These are phyloP conservation scores for Bucorvus abyssinicus DNA, from an alignment of 2,797 vertebrate genomes.

Conservation along the genomic window DNA sequence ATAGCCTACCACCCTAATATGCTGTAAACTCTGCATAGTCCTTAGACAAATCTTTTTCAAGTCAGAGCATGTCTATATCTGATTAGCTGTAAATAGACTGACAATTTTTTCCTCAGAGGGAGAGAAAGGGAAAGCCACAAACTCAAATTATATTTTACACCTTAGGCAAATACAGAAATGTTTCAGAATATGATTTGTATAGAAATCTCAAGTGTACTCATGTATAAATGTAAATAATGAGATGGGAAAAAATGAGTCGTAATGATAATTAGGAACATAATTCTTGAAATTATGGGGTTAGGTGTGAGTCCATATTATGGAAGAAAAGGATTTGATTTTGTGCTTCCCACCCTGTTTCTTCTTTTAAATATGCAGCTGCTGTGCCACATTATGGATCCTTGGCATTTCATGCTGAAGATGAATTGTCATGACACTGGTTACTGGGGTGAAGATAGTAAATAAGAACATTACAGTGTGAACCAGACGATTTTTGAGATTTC, in stretches of 20 bases:
- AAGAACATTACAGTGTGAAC: neutral
- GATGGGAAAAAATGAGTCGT: neutral
- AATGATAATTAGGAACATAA: neutral
- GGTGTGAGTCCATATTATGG: neutral
- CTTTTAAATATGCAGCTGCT: neutral
- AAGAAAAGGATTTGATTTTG: neutral
- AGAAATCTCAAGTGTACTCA: neutral
- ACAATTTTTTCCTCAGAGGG: neutral
- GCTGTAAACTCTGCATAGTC: neutral
- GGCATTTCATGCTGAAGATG: neutral
- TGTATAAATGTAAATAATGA: neutral
- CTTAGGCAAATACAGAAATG: neutral
- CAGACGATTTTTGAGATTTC: neutral
- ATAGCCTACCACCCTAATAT: neutral
- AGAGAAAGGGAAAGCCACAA: neutral
- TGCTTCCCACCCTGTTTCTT: neutral
- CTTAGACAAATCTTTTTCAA: slow-evolving; percentile 8
- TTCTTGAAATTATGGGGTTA: neutral
- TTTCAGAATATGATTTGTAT: neutral
- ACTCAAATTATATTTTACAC: slow-evolving; percentile 1
- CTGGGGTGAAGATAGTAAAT: neutral
- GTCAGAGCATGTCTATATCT: neutral
- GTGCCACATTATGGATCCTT: neutral
- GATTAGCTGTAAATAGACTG: slow-evolving; percentile 25
- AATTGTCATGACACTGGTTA: neutral